Conservation (phyloP, 2,888 invertebrate genomes). For the Sceliomorpha sp. region DNA sequence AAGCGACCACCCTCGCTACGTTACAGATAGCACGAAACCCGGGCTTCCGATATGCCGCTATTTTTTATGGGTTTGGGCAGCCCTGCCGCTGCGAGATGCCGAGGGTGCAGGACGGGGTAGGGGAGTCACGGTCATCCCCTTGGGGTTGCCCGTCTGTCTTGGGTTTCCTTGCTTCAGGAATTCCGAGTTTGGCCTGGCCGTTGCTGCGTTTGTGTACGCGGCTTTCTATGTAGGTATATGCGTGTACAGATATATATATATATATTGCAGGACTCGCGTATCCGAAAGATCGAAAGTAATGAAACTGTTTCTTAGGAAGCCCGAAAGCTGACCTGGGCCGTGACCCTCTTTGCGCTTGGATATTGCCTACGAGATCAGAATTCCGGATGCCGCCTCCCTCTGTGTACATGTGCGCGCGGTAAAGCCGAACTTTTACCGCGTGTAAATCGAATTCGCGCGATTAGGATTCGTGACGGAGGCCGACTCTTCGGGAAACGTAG, state of each 20-base stretch:
- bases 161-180: constrained; percentile 65
- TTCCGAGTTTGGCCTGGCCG: constrained; percentile 60
- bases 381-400: constrained; percentile 60
- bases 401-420: constrained; percentile 7
- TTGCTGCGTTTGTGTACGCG: constrained; percentile 46
- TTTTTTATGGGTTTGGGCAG: constrained; percentile 64
- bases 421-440: constrained; percentile 52
- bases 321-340: constrained; percentile 65
- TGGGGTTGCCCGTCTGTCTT: constrained; percentile 66
- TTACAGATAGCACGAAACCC: constrained; percentile 44
- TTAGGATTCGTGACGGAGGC: constrained; percentile 55
- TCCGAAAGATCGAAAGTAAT: constrained; percentile 74
- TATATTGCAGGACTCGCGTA: constrained; percentile 10
- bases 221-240: background rate
- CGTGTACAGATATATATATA: constrained; percentile 20
- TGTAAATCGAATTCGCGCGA: constrained; percentile 56
- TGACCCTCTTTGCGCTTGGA: constrained; percentile 62
- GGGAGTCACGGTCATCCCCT: constrained; percentile 60
- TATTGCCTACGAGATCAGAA: constrained; percentile 75
- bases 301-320: constrained; percentile 76
- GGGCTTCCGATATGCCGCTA: constrained; percentile 52
- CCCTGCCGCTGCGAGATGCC: constrained; percentile 43
- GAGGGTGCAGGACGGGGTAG: constrained; percentile 25
- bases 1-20: constrained; percentile 38
- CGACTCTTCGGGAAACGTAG: constrained; percentile 34